These are phyloP conservation scores for Leiothrix lutea DNA, from an alignment of 2,113 vertebrate genomes.

Conservation along the genomic window DNA sequence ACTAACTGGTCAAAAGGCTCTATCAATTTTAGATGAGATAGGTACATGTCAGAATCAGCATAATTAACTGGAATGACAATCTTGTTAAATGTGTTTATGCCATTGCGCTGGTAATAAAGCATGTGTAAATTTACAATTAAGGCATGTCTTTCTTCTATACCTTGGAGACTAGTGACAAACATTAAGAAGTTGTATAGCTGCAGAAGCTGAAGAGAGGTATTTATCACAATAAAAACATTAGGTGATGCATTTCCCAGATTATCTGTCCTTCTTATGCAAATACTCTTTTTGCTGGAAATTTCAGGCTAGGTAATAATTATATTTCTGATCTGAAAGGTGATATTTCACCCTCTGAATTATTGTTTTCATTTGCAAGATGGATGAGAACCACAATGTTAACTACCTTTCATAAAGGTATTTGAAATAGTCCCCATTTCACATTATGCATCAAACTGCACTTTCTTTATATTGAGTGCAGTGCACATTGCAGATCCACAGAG, in stretches of 20 bases:
- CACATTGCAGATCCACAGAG: background rate
- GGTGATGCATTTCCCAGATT: slow-evolving; percentile 57
- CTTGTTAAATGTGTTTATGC: slow-evolving; percentile 65
- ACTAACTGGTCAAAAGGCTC: slow-evolving; percentile 30
- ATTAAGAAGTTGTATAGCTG: slow-evolving; percentile 58
- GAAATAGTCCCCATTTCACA: slow-evolving; percentile 49
- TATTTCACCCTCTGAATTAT: slow-evolving; percentile 16
- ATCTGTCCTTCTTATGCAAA: slow-evolving; percentile 56
- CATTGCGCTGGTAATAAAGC: slow-evolving; percentile 65
- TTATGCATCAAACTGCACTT: background rate
- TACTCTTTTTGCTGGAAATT: slow-evolving; percentile 48
- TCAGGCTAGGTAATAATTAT: slow-evolving; percentile 61
- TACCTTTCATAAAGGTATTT: slow-evolving; percentile 28
- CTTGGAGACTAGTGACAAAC: slow-evolving; percentile 60
- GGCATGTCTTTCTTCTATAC: slow-evolving; percentile 59
- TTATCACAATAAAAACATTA: slow-evolving; percentile 71
- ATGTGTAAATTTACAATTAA: slow-evolving; percentile 72
- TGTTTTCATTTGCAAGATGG: slow-evolving; percentile 36
- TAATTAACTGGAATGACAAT: slow-evolving; percentile 71
- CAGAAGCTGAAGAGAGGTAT: slow-evolving; percentile 52
- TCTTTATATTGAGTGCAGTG: background rate
- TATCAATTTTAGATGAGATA: slow-evolving; percentile 64
- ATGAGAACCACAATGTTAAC: slow-evolving; percentile 20
- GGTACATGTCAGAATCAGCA: slow-evolving; percentile 68
- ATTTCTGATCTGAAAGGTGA: slow-evolving; percentile 46